Base-by-base conservation (phyloP, 2,113 vertebrate species). In the Epinephelus moara region DNA sequence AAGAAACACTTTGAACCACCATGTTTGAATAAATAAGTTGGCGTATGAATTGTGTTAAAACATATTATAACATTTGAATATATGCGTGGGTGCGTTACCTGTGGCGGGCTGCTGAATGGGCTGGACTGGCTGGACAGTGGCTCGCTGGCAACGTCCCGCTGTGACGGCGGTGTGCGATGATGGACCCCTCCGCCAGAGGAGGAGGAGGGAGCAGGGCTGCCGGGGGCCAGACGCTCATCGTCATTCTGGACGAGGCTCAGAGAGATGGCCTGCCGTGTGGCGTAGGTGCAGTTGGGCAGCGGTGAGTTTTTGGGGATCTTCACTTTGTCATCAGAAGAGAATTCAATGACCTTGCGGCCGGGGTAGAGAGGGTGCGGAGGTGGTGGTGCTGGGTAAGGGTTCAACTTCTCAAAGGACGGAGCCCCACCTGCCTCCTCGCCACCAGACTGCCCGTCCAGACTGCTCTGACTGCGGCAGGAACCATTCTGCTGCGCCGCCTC, bases 291-390 rank as follows among this genome's bases (percentile, higher is more conserved):
- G 94, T 99, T 99, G 81, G 98, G 98, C 71, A 99, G 91, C 0
- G 98, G 98, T 5, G 97, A 98, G 91, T 99, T 99, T 78, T 97
- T 99, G 14, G 98, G 97, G 81, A 99, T 98, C 85, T 97, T 97
- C 71, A 99, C 97, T 85, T 98, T 98, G 87, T 99, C 98, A 72
- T 99, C 98, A 0, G 95, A 95, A 0, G 98, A 97, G 92, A 99
- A 99, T 90, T 99, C 98, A 2, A 99, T 98, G 55, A 99, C 97
- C 86, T 97, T 98, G 50, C 98, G 97, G 1, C 98, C 98, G 0
- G 97, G 96, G 82, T 97, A 99, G 5, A 98, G 94, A 0, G 97
- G 96, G 56, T 97, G 96, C 0, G 96, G 97, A 0, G 96, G 96
- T 0, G 96, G 96, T 0, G 98, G 98, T 0, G 96, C 94, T 0